A percentile compares a stretch with the other conserved stretches of the same genome.
Evolutionary conservation across 2,888 invertebrate species (phyloP).

Genomic region (Esperia sulphurella): DNA sequence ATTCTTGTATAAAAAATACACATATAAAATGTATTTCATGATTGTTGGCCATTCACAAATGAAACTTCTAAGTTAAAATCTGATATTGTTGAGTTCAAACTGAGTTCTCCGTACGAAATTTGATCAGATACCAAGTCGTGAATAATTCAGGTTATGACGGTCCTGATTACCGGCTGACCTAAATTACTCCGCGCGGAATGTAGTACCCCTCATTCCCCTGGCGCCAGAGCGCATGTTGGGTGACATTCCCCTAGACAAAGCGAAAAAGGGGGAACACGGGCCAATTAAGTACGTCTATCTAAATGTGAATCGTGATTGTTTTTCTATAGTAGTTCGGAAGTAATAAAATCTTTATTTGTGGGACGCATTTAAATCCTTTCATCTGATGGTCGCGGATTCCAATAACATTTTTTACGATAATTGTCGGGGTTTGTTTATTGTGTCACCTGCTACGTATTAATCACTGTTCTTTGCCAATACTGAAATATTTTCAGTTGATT

Average conservation of each 20-base stretch:
- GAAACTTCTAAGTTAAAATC: background rate
- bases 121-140: constrained; percentile 39
- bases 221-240: constrained; percentile 17
- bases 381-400: too few relatives aligned
- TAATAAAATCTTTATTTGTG: too few relatives aligned
- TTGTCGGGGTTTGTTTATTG: too few relatives aligned
- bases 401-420: too few relatives aligned
- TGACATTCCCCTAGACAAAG: constrained; percentile 7
- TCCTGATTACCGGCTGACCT: constrained; percentile 58
- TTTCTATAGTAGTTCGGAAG: too few relatives aligned
- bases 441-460: too few relatives aligned
- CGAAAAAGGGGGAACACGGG: constrained; percentile 3
- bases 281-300: background rate
- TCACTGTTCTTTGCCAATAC: background rate
- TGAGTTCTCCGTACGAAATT: constrained; percentile 23
- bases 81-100: background rate
- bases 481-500: constrained; percentile 1
- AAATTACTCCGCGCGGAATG: constrained; percentile 37
- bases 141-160: constrained; percentile 53
- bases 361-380: too few relatives aligned
- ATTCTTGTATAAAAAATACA: background rate
- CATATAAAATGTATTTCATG: too few relatives aligned
- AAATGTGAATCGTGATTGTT: background rate
- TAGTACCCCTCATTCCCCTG: constrained; percentile 25
- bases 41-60: too few relatives aligned